Evolutionary conservation across 2,888 invertebrate genomes (phyloP).

Genomic region (Selenia dentaria): DNA sequence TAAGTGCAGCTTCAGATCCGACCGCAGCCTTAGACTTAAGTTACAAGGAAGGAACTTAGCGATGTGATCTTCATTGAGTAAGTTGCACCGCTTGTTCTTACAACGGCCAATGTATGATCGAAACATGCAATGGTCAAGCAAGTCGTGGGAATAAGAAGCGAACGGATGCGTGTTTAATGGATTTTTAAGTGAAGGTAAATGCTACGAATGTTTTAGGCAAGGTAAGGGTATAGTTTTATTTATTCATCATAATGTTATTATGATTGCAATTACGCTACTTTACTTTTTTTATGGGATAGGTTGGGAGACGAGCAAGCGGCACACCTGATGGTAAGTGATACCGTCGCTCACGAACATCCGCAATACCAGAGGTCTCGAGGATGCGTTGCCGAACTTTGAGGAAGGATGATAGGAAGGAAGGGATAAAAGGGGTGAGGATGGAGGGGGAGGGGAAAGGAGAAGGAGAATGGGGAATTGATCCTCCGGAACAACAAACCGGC

Average conservation of each 20-base stretch:
- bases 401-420: too few species aligned
- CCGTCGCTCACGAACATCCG: too few species aligned
- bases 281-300: too few species aligned
- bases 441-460: too few species aligned
- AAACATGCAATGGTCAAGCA: conserved; percentile 11
- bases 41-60: conserved; percentile 48
- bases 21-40: conserved; percentile 50
- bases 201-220: conserved; percentile 2
- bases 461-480: too few species aligned
- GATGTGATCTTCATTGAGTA: conserved; percentile 31
- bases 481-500: too few species aligned
- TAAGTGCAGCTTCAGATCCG: conserved; percentile 53
- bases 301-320: too few species aligned
- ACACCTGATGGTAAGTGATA: too few species aligned
- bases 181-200: conserved; percentile 19
- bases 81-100: conserved; percentile 1
- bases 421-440: too few species aligned
- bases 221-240: conserved; percentile 5
- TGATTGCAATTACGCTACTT: neutral
- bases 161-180: conserved; percentile 11
- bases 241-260: conserved; percentile 4
- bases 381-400: too few species aligned
- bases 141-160: conserved; percentile 20
- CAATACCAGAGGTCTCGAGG: too few species aligned
- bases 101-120: conserved; percentile 1